These are phyloP conservation scores for Saxidomus purpurata DNA, from an alignment of 1,140 invertebrate species.

Conservation along the genomic window DNA sequence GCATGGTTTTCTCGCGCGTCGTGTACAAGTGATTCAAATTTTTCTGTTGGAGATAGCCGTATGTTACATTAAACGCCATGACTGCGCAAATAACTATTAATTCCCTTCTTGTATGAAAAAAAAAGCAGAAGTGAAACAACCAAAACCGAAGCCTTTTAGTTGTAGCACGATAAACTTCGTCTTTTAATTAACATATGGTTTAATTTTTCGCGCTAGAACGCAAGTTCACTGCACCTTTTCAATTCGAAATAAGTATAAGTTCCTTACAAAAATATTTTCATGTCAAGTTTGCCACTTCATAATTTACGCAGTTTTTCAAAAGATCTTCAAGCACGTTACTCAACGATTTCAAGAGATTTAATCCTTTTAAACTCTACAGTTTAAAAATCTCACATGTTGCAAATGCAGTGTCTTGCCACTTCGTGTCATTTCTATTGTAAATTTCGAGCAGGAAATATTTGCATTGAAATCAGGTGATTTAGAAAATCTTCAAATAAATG, in stretches of 20 bases:
- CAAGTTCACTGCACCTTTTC: not conserved
- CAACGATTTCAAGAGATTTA: not conserved
- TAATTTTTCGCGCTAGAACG: no score
- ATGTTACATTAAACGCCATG: slow-evolving; percentile 58
- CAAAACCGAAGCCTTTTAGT: no score
- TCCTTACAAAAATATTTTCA: not conserved
- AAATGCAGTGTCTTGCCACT: not conserved
- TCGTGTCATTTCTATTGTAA: not conserved
- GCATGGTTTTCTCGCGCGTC: slow-evolving; percentile 54
- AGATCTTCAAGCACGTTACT: not conserved
- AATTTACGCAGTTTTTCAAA: not conserved
- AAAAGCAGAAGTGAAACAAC: no score
- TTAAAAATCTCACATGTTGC: no score
- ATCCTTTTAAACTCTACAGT: not conserved
- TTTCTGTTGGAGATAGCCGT: slow-evolving; percentile 5
- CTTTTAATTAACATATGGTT: no score
- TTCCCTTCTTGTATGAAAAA: no score
- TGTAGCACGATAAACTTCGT: no score
- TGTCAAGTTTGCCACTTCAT: not conserved
- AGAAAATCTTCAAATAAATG: no score
- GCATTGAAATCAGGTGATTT: no score
- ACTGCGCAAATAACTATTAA: not conserved
- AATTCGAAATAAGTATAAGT: no score
- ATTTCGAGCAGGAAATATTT: not conserved
- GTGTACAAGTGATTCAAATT: slow-evolving; percentile 60